Percentiles rank a stretch among this genome's conserved stretches.
These are phyloP conservation scores for Melanargia galathea DNA, from an alignment of 2,888 invertebrate genomes.

Conservation along the genomic window DNA sequence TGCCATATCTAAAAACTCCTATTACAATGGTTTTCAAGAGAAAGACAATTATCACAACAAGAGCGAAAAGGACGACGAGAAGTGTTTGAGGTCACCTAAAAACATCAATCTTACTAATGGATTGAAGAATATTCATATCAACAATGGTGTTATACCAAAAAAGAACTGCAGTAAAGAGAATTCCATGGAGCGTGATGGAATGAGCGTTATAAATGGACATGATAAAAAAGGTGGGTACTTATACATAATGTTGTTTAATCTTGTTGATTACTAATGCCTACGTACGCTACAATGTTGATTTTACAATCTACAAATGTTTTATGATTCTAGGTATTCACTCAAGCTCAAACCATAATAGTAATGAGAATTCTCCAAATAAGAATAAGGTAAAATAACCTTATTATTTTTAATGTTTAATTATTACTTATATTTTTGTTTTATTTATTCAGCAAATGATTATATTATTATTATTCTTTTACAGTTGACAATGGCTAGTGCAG, in stretches of 20 bases:
- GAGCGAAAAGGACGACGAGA: slow-evolving; percentile 52
- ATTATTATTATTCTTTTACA: slow-evolving; percentile 48
- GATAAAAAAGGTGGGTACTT: slow-evolving; percentile 63
- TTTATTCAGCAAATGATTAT: background rate
- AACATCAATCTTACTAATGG: slow-evolving; percentile 74
- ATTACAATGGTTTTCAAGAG: slow-evolving; percentile 70
- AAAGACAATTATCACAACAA: slow-evolving; percentile 52
- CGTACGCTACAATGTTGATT: background rate
- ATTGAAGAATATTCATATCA: slow-evolving; percentile 71
- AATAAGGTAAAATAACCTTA: slow-evolving; percentile 57
- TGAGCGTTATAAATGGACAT: slow-evolving; percentile 57
- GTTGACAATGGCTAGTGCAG: slow-evolving; percentile 80
- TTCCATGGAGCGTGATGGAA: slow-evolving; percentile 61
- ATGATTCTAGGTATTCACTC: slow-evolving; percentile 60
- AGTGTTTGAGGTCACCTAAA: slow-evolving; percentile 65
- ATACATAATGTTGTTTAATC: background rate
- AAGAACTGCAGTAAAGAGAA: slow-evolving; percentile 67
- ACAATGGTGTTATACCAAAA: slow-evolving; percentile 70
- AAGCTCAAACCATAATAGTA: slow-evolving; percentile 71
- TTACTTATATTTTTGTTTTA: background rate
- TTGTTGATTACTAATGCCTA: background rate
- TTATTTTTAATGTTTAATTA: background rate
- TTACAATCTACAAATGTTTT: slow-evolving; percentile 22
- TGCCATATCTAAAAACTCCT: slow-evolving; percentile 72
- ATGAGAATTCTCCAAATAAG: slow-evolving; percentile 75